These are phyloP conservation scores for Ptychobarbus kaznakovi DNA, from an alignment of 2,797 vertebrate genomes.

Conservation along the genomic window DNA sequence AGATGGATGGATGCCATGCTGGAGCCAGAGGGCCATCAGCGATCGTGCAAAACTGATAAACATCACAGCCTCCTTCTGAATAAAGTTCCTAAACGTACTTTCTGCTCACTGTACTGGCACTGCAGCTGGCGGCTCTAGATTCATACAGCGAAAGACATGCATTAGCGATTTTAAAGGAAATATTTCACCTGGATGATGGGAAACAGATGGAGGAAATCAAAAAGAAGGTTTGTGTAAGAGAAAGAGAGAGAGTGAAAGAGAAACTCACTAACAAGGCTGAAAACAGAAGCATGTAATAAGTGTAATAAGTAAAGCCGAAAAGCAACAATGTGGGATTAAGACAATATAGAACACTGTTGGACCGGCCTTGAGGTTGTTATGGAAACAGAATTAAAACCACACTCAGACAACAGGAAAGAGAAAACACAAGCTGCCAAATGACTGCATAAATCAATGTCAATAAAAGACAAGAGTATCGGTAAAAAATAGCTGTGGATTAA, in stretches of 20 bases:
- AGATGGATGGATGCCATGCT: conserved; percentile 16
- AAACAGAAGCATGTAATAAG: conserved; percentile 33
- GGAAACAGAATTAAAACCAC: conserved; percentile 55
- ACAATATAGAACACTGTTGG: conserved; percentile 29
- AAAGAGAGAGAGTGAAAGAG: neutral
- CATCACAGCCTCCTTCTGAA: neutral
- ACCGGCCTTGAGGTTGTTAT: conserved; percentile 55
- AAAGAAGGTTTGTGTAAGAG: neutral
- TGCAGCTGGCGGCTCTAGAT: conserved; percentile 7
- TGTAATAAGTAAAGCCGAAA: conserved; percentile 19
- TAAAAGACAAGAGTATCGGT: conserved; percentile 42
- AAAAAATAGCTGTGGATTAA: conserved; percentile 31
- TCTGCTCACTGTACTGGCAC: neutral
- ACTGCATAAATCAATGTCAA: conserved; percentile 57
- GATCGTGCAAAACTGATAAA: conserved; percentile 16
- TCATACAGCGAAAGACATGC: neutral
- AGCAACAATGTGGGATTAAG: conserved; percentile 51
- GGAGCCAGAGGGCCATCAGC: conserved; percentile 17
- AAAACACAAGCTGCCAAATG: conserved; percentile 45
- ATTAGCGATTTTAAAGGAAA: conserved; percentile 9
- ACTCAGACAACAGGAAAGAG: conserved; percentile 37
- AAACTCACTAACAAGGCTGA: neutral
- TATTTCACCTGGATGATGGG: conserved; percentile 13
- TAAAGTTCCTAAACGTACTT: neutral
- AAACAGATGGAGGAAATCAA: conserved; percentile 10